phyloP scores from a whole-genome alignment of 2,797 vertebrate species.

The Myoxocephalus aenaeus region DNA sequence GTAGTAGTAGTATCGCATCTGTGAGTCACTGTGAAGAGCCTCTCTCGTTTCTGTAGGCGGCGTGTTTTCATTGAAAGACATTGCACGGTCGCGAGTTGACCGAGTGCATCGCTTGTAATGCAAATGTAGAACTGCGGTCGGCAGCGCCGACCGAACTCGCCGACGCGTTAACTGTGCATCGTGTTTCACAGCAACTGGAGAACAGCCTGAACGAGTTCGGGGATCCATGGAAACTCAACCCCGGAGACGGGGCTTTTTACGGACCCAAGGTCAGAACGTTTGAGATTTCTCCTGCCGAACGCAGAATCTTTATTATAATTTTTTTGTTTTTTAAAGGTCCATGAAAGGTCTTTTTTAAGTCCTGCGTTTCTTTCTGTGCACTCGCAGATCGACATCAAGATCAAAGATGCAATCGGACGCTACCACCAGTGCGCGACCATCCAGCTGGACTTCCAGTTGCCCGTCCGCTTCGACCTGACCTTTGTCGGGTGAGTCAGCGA shows the following conservation, averaged over 20 bases:
- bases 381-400: constrained; percentile 93
- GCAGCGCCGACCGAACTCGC: background rate
- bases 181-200: constrained; percentile 89
- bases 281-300: background rate
- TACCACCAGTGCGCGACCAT: constrained; percentile 97
- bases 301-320: background rate
- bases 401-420: constrained; percentile 94
- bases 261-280: constrained; percentile 90
- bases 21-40: constrained; percentile 44
- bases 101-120: background rate
- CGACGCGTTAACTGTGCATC: constrained; percentile 1
- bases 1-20: constrained; percentile 37
- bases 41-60: constrained; percentile 22
- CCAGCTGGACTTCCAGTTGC: constrained; percentile 97
- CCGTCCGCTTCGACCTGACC: constrained; percentile 92
- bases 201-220: constrained; percentile 93
- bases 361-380: constrained; percentile 25
- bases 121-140: background rate
- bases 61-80: constrained; percentile 14
- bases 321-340: background rate
- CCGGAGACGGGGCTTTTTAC: constrained; percentile 96
- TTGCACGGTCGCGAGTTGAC: background rate
- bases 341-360: constrained; percentile 3
- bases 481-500: constrained; percentile 90
- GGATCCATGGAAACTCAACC: constrained; percentile 92